Evolutionary conservation across 1,140 invertebrate species (phyloP), one percentile per base, ranked within the genome.

Genomic region (Sitodiplosis mosellana): DNA sequence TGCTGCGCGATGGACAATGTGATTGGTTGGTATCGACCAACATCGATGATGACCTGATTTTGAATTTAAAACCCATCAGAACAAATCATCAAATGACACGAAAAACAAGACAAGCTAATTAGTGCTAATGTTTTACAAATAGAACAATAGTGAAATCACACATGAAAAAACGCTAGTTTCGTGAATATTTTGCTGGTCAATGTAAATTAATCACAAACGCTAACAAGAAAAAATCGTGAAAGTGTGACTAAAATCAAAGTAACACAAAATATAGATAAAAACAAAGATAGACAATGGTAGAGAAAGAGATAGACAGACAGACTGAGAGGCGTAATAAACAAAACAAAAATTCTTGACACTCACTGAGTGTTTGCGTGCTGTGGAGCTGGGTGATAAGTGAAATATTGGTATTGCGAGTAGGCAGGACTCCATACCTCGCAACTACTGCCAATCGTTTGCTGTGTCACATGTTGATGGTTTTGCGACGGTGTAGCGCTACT

Each of bases 341-440:
- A 38, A 38, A 38, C 5, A 38, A 38, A 38, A 38, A 38, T 38
- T n/a, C 14, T 40, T 10, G 50, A 55, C 54, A 49, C 51, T 52
- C 51, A 52, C 51, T 52, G 51, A 47, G 49, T 50, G 51, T 53
- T 51, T 47, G 49, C 49, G 46, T 47, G 56, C 56, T 51, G 56
- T 33, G 49, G 45, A 42, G 46, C 46, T 43, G 42, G 54, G 56
- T 62, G 59, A 52, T 62, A 64, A 49, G 59, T 57, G 48, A 64
- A 64, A 56, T 64, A 64, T 53, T 64, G 61, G 52, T 64, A 64
- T 53, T 59, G 61, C 52, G 61, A 55, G 53, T 67, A 67, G 52
- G 66, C 63, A 33, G 68, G 66, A 55, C 63, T 61, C 62, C 62
- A 64, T 64, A 64, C 62, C 62, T 64, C 62, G 56, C 57, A 61